Evolutionary conservation across 2,113 vertebrate species (phyloP).

Genomic region (Rousettus leschenaultii): DNA sequence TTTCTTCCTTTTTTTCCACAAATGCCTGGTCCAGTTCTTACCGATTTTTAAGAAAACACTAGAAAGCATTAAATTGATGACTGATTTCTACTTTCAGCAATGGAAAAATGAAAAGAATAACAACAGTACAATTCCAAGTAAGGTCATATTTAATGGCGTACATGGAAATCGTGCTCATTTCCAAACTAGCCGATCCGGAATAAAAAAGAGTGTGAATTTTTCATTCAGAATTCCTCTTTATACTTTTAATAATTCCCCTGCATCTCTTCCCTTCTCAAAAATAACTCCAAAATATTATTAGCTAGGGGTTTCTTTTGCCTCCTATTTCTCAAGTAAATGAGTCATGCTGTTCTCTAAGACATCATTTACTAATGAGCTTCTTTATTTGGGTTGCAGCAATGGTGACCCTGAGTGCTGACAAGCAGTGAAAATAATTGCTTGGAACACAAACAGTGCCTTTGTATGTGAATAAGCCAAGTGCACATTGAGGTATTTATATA

Average conservation of each 20-base stretch:
- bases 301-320: constrained; percentile 35
- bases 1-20: neutral
- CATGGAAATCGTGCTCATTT: neutral
- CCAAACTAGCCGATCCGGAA: neutral
- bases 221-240: constrained; percentile 39
- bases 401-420: constrained; percentile 39
- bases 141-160: neutral
- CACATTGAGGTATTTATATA: neutral
- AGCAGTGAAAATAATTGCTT: constrained; percentile 32
- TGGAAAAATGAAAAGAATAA: neutral
- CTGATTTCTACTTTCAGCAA: neutral
- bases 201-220: neutral
- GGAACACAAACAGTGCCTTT: neutral
- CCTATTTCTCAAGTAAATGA: constrained; percentile 49
- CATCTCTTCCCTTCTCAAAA: constrained; percentile 49
- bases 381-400: constrained; percentile 30
- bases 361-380: constrained; percentile 35
- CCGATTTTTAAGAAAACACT: neutral
- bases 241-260: neutral
- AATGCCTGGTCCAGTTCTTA: neutral
- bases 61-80: neutral
- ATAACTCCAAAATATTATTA: constrained; percentile 59
- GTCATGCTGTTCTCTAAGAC: neutral
- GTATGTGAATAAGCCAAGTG: neutral
- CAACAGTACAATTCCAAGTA: neutral